These are phyloP conservation scores for Mesorhabditis belari DNA, from an alignment of 2,888 invertebrate species.

Conservation along the genomic window DNA sequence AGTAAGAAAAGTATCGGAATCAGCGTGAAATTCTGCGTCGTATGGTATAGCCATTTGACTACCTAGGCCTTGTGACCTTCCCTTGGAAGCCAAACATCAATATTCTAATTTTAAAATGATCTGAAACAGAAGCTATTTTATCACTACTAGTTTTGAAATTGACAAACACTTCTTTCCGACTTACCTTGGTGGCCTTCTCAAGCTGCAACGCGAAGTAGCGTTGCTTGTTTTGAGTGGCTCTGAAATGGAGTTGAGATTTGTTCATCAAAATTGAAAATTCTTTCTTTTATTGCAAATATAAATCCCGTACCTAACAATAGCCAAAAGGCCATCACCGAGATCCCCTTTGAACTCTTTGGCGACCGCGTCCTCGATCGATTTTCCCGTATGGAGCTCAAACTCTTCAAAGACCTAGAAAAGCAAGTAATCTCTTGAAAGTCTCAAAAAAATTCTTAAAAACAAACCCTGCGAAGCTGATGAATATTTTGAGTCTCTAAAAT, in stretches of 20 bases:
- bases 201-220: constrained; percentile 47
- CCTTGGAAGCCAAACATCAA: no score
- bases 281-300: no score
- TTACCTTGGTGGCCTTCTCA: constrained; percentile 42
- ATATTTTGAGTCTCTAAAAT: constrained; percentile 37
- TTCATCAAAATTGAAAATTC: no score
- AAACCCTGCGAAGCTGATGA: constrained; percentile 34
- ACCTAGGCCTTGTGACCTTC: no score
- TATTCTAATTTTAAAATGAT: no score
- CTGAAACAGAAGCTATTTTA: no score
- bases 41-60: no score
- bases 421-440: background rate
- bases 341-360: constrained; percentile 47
- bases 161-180: no score
- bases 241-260: background rate
- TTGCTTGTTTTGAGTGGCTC: constrained; percentile 24
- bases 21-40: no score
- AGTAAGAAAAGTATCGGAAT: no score
- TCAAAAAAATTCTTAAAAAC: no score
- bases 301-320: constrained; percentile 10
- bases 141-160: no score
- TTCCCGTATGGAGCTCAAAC: constrained; percentile 21
- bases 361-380: constrained; percentile 31
- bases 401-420: constrained; percentile 16
- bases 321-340: constrained; percentile 20